These are phyloP conservation scores for Myoxocephalus aenaeus DNA, from an alignment of 2,797 vertebrate species.

Conservation along the genomic window DNA sequence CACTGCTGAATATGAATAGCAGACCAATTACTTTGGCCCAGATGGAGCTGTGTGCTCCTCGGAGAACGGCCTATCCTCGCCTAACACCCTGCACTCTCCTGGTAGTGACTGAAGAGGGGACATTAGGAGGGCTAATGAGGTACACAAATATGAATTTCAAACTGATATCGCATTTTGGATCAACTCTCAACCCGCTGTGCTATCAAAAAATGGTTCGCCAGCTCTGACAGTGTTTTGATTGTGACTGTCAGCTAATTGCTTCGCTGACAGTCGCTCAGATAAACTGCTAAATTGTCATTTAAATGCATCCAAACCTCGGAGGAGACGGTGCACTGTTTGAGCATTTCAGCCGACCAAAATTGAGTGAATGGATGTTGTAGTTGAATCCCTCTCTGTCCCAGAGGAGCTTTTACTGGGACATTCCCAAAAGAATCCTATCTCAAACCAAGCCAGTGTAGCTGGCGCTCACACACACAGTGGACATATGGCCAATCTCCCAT, in stretches of 20 bases:
- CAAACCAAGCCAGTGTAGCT: constrained; percentile 73
- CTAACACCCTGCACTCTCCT: constrained; percentile 50
- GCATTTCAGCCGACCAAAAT: constrained; percentile 55
- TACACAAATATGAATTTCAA: constrained; percentile 55
- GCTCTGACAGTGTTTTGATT: constrained; percentile 49
- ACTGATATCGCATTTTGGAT: constrained; percentile 39
- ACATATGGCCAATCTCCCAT: constrained; percentile 84
- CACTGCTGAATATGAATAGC: constrained; percentile 86
- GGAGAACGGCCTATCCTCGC: constrained; percentile 70
- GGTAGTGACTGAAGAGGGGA: constrained; percentile 50
- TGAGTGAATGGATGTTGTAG: constrained; percentile 58
- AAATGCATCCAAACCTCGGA: constrained; percentile 46
- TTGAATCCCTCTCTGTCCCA: constrained; percentile 63
- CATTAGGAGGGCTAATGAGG: constrained; percentile 65
- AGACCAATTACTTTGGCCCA: constrained; percentile 85
- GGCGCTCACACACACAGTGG: constrained; percentile 72
- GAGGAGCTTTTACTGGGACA: constrained; percentile 75
- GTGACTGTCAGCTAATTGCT: constrained; percentile 52
- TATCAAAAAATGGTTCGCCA: neutral
- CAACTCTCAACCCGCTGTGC: constrained; percentile 23
- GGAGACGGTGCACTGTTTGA: constrained; percentile 34
- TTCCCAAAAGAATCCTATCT: constrained; percentile 76
- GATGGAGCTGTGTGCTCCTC: constrained; percentile 80
- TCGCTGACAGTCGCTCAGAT: constrained; percentile 39
- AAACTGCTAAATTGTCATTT: constrained; percentile 37